Conservation (phyloP, 2,797 vertebrate species). For the Mormyrus proboscirostris region DNA sequence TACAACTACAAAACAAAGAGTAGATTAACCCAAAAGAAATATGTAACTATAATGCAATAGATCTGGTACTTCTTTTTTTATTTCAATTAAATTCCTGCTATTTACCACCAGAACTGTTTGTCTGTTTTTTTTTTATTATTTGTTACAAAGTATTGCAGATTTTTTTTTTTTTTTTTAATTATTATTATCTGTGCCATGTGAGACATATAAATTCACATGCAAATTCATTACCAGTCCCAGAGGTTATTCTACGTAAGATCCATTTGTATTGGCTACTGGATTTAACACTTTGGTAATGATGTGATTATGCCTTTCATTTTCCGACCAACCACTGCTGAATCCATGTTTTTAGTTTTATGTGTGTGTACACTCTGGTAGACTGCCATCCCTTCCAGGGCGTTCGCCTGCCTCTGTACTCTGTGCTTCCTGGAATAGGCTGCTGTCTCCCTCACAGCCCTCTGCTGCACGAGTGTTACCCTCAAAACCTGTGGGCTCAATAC, state of each 20-base stretch:
- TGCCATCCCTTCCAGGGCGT: neutral
- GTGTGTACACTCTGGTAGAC: neutral
- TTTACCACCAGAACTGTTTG: constrained; percentile 77
- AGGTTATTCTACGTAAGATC: neutral
- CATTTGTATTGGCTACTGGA: neutral
- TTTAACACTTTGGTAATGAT: neutral
- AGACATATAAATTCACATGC: neutral
- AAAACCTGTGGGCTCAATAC: too few relatives aligned
- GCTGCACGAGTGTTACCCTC: too few relatives aligned
- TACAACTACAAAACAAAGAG: constrained; percentile 65
- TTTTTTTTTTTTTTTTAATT: too few relatives aligned
- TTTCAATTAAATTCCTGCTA: constrained; percentile 98
- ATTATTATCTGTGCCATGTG: neutral
- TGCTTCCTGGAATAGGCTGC: too few relatives aligned
- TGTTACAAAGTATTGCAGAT: too few relatives aligned
- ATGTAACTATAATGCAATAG: constrained; percentile 93
- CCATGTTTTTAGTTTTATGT: neutral
- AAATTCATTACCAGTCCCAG: neutral
- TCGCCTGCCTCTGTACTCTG: too few relatives aligned
- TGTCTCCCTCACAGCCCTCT: too few relatives aligned
- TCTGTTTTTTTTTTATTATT: constrained; percentile 25
- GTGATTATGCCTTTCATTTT: neutral
- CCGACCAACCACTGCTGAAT: neutral
- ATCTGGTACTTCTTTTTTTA: constrained; percentile 90
- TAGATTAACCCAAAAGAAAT: constrained; percentile 80